A percentile compares a stretch with the other conserved stretches of the same genome.
These are phyloP conservation scores for Fabriciana adippe DNA, from an alignment of 2,888 invertebrate species.

Conservation along the genomic window DNA sequence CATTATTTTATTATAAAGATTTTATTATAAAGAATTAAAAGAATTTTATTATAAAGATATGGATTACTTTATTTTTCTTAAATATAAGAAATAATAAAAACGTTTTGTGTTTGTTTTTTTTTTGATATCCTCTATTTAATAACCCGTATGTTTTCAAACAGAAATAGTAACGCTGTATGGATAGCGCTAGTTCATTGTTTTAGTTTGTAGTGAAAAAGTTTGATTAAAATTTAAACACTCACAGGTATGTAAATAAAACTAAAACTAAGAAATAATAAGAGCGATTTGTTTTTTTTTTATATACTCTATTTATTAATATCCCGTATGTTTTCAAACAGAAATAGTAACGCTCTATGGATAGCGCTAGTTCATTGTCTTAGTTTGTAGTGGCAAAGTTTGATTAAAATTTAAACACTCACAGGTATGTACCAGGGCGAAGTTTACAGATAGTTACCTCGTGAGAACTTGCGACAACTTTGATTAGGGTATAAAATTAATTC, in stretches of 20 bases:
- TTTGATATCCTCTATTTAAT: too few species aligned
- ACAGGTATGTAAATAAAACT: slow-evolving; percentile 27
- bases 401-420: slow-evolving; percentile 24
- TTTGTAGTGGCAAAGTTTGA: slow-evolving; percentile 24
- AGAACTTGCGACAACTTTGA: slow-evolving; percentile 50
- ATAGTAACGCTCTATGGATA: not conserved
- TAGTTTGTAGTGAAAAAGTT: slow-evolving; percentile 25
- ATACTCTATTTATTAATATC: not conserved
- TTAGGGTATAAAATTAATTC: slow-evolving; percentile 53
- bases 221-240: slow-evolving; percentile 23
- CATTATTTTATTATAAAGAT: too few species aligned
- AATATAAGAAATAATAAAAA: too few species aligned
- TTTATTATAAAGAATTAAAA: too few species aligned
- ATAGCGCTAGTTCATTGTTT: slow-evolving; percentile 15
- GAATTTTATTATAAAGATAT: too few species aligned
- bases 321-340: slow-evolving; percentile 3
- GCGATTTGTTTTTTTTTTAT: not conserved
- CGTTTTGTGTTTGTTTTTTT: too few species aligned
- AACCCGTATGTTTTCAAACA: not conserved
- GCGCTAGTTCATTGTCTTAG: slow-evolving; percentile 18
- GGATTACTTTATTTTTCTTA: too few species aligned
- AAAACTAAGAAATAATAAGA: too few species aligned
- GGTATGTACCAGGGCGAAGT: slow-evolving; percentile 26
- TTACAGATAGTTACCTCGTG: slow-evolving; percentile 26
- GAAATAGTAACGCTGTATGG: not conserved